A percentile compares a stretch with the other conserved stretches of the same genome.
Conservation (phyloP, 1,140 invertebrate genomes). For the Drosophila busckii region DNA sequence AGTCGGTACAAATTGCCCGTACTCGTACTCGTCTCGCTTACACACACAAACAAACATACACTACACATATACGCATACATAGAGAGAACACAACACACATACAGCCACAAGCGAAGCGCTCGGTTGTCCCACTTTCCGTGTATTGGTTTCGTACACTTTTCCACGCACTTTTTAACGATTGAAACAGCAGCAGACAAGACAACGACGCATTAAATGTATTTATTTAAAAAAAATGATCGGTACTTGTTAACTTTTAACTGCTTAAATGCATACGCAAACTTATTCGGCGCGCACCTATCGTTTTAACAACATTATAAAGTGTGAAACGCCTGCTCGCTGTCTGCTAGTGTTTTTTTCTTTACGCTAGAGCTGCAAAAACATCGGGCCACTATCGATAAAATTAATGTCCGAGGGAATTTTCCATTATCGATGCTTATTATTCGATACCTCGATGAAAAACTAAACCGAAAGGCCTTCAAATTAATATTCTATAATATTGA, state of each 20-base stretch:
- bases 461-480: too few relatives aligned
- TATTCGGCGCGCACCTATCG: constrained; percentile 59
- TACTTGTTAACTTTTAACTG: constrained; percentile 36
- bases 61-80: constrained; percentile 15
- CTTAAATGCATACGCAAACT: constrained; percentile 40
- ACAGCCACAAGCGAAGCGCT: constrained; percentile 50
- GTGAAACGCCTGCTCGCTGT: constrained; percentile 63
- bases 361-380: constrained; percentile 42
- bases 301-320: constrained; percentile 70
- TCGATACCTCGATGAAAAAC: too few relatives aligned
- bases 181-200: constrained; percentile 30
- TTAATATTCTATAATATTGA: too few relatives aligned
- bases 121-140: constrained; percentile 73
- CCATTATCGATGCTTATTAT: constrained; percentile 14
- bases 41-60: constrained; percentile 30
- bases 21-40: constrained; percentile 34
- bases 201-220: constrained; percentile 52
- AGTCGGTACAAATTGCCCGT: constrained; percentile 42
- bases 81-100: constrained; percentile 25
- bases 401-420: constrained; percentile 24
- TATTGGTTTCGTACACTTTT: constrained; percentile 76
- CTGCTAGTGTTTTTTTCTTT: constrained; percentile 62
- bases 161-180: constrained; percentile 74
- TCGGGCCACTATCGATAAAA: constrained; percentile 47
- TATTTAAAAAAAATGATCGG: constrained; percentile 42